phyloP scores from a whole-genome alignment of 53 echinoderm and acorn worm genomes.

The Stichopus horrens region DNA sequence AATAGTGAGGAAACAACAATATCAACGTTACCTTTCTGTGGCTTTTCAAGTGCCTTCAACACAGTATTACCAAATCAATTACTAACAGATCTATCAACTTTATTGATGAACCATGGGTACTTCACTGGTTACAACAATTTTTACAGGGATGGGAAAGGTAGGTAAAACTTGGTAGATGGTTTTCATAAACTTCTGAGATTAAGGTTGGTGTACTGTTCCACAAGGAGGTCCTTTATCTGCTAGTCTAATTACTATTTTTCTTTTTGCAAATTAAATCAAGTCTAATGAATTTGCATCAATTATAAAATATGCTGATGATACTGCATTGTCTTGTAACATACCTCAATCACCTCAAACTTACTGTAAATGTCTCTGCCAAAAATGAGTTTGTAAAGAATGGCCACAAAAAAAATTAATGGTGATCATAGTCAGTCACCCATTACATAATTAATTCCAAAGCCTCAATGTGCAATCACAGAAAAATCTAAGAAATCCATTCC shows the following conservation, averaged over 20 bases:
- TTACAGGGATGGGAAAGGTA: neutral
- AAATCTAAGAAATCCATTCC: neutral
- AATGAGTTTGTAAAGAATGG: neutral
- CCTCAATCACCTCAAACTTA: neutral
- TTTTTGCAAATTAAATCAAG: neutral
- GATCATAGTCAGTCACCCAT: neutral
- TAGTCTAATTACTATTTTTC: neutral
- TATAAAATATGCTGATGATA: slow-evolving; percentile 11
- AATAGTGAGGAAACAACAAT: slow-evolving; percentile 20
- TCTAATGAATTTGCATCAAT: neutral
- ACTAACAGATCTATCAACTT: neutral
- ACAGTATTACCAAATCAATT: neutral
- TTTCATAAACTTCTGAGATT: neutral
- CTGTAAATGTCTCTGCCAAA: neutral
- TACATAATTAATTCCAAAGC: neutral
- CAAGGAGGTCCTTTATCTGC: neutral
- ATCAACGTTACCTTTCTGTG: neutral
- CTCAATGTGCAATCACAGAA: neutral
- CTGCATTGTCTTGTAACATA: slow-evolving; percentile 1
- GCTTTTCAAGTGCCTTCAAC: neutral
- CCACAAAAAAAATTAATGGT: neutral
- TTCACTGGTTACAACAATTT: neutral
- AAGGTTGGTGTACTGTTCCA: neutral
- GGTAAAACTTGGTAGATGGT: neutral
- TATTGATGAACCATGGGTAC: neutral